Evolutionary conservation across 2,113 vertebrate species (phyloP), one percentile per base, ranked within the genome.

Genomic region (Muntiacus muntjak): DNA sequence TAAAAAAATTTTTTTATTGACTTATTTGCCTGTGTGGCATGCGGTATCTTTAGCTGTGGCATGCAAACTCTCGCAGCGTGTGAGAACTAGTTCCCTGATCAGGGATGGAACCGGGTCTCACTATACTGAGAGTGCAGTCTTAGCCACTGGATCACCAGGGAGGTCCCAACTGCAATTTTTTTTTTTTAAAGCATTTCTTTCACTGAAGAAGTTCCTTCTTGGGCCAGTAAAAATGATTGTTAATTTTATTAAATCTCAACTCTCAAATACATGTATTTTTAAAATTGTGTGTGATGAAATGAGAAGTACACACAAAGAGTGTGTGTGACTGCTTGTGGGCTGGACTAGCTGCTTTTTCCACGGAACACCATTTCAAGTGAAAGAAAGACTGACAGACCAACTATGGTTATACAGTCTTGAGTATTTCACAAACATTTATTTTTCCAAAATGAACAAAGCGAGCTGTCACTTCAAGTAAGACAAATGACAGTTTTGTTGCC

Each of bases 401-500:
- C 79, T 58, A 11, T 36, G 16, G 28, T 36, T 50, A 74, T 84
- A 84, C 40, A 78, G 79, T 11, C 19, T 82, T 88, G 55, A 11
- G 26, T 43, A 40, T 79, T 94, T 96, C 47, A 60, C 74, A 87
- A 19, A 50, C 60, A 7, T 30, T 90, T 81, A 57, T 92, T 81
- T 64, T 58, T 40, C 1, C 26, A 78, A 96, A 86, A 89, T 67
- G 84, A 92, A 97, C 40, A 47, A 78, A 92, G 28, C 9, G 36
- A 92, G 79, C 30, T 94, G 83, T 92, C 96, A 91, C 33, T 79
- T 83, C 40, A 50, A 76, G 58, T 43, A 84, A 93, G 81, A 86
- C n/a, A 94, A 94, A 92, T 52, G 85, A 83, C 88, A 88, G n/a
- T 43, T 88, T 84, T 93, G 40, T 47, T 95, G 87, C 36, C 86